A percentile compares a stretch with the other conserved stretches of the same genome.
These are phyloP conservation scores for Artibeus jamaicensis DNA, from an alignment of 2,797 vertebrate genomes.

Conservation along the genomic window DNA sequence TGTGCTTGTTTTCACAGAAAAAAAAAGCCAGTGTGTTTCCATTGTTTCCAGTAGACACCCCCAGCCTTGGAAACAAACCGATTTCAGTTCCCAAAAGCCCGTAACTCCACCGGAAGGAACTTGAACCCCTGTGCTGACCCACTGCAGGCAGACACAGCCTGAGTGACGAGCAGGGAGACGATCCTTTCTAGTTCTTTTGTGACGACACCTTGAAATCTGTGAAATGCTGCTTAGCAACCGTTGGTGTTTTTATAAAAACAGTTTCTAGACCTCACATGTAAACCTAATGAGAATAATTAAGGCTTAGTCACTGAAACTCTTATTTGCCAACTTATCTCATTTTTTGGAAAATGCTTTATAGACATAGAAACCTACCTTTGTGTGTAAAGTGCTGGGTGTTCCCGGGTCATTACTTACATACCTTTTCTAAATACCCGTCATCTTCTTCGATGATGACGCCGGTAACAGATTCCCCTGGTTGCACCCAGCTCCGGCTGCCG, in stretches of 20 bases:
- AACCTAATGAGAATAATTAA: slow-evolving; percentile 23
- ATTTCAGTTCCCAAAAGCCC: slow-evolving; percentile 45
- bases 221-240: not conserved
- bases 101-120: slow-evolving; percentile 45
- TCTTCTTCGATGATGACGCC: not conserved
- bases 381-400: slow-evolving; percentile 13
- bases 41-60: not conserved
- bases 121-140: slow-evolving; percentile 47
- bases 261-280: slow-evolving; percentile 38
- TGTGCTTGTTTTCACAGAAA: not conserved
- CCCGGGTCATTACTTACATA: not conserved
- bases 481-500: not conserved
- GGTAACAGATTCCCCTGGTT: not conserved
- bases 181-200: slow-evolving; percentile 45
- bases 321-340: slow-evolving; percentile 33
- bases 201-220: slow-evolving; percentile 26
- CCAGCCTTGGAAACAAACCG: slow-evolving; percentile 8
- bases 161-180: not conserved
- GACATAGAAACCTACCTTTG: not conserved
- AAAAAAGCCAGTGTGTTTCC: not conserved
- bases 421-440: not conserved
- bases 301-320: slow-evolving; percentile 40
- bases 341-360: not conserved
- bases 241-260: slow-evolving; percentile 41
- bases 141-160: not conserved